Percentiles rank a stretch among this genome's conserved stretches.
These are phyloP conservation scores for Macropodus opercularis DNA, from an alignment of 2,797 vertebrate species.

Conservation along the genomic window DNA sequence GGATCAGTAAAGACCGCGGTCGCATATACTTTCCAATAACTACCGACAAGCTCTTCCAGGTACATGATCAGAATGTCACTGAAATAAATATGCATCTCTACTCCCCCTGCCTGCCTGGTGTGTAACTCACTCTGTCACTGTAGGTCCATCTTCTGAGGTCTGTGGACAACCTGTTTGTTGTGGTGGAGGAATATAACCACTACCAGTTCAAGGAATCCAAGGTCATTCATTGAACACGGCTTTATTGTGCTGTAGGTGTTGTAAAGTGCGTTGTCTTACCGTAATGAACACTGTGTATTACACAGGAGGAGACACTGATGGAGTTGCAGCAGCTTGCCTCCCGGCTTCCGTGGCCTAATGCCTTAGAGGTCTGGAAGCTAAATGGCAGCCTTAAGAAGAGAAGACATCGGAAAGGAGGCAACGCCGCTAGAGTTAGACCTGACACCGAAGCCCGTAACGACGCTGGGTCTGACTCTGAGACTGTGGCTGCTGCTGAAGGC, in stretches of 20 bases:
- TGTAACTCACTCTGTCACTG: background rate
- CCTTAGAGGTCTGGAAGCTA: slow-evolving; percentile 90
- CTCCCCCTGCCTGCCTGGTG: background rate
- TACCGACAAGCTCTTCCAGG: slow-evolving; percentile 86
- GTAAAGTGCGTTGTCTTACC: background rate
- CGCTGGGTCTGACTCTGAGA: slow-evolving; percentile 24
- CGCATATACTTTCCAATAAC: slow-evolving; percentile 93
- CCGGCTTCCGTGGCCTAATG: slow-evolving; percentile 86
- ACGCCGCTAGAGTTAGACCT: slow-evolving; percentile 53
- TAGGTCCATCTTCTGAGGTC: slow-evolving; percentile 93
- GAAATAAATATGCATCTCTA: background rate
- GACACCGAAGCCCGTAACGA: slow-evolving; percentile 21
- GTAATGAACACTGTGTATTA: slow-evolving; percentile 11
- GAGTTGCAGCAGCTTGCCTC: slow-evolving; percentile 89
- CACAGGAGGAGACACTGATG: slow-evolving; percentile 90
- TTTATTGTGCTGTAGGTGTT: background rate
- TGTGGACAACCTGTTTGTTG: slow-evolving; percentile 96
- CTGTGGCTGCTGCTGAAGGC: slow-evolving; percentile 49
- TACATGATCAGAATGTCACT: too few relatives aligned
- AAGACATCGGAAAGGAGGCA: slow-evolving; percentile 80
- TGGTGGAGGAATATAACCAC: slow-evolving; percentile 89
- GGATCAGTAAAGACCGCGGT: slow-evolving; percentile 90
- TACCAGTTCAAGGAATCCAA: slow-evolving; percentile 92
- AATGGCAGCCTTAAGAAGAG: slow-evolving; percentile 92
- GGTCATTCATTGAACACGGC: slow-evolving; percentile 70